Base-by-base conservation (phyloP, 2,797 vertebrate species). In the Notolabrus celidotus region DNA sequence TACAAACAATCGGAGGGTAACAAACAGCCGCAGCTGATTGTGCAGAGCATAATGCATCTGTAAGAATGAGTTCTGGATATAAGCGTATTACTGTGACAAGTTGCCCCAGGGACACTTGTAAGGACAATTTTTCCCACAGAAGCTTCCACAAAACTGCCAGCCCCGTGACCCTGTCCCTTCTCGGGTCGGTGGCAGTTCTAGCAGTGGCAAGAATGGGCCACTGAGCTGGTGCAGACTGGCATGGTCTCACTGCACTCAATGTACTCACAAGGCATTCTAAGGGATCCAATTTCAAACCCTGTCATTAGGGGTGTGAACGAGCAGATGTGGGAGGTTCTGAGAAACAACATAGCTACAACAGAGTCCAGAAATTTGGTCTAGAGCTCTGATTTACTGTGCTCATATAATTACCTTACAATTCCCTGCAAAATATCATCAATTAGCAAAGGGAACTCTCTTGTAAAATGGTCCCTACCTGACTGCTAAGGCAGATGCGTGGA, bases 221-320 rank as follows among this genome's bases (percentile, higher is more conserved):
- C 75, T 29, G 53, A 67, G 66, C 77, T 79, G 74, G 80, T 86
- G 67, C 56, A 80, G 57, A 34, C 74, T 89, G 85, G 80, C 79
- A 64, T 59, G 20, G 61, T 78, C 73, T 31, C 42, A 31, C 19
- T 70, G 77, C 69, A 62, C 82, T 88, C 85, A 82, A 85, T 77
- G 79, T 75, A 78, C 81, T 87, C 91, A 90, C 84, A 85, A 85
- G 85, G n/a, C n/a, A n/a, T n/a, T n/a, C n/a, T n/a, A n/a, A 6
- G 45, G 22, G 22, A 15, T 12, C 11, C 25, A 14, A 47, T 12
- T 22, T 14, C 22, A 47, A 16, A 10, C 23, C 45, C 19, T 45
- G 8, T 7, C 23, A 14, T 25, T 22, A 10, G 8, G 11, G 43
- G 11, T 45, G 19, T 45, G 43, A 45, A 45, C 19, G 12, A 22